Conservation (phyloP, 2,797 vertebrate genomes). For the Cyclura pinguis region DNA sequence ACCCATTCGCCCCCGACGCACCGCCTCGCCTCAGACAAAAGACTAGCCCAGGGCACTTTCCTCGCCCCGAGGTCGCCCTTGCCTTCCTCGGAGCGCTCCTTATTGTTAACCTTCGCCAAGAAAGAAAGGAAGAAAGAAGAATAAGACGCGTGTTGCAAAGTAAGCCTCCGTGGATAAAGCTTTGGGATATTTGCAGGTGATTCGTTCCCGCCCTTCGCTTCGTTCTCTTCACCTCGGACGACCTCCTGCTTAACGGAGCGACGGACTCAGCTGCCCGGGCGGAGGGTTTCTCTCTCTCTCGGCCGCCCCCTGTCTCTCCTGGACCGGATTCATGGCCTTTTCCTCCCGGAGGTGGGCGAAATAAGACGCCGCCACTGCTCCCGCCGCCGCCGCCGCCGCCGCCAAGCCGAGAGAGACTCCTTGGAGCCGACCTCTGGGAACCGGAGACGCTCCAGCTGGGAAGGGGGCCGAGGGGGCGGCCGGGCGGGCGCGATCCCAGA, state of each 20-base stretch:
- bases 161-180: not conserved
- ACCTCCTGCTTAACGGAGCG: no score
- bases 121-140: not conserved
- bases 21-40: conserved; percentile 30
- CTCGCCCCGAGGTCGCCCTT: not conserved
- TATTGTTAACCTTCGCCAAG: not conserved
- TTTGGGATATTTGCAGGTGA: conserved; percentile 9
- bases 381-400: not conserved
- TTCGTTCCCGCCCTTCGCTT: not conserved
- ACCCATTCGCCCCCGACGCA: not conserved
- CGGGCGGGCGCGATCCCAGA: not conserved
- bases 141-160: not conserved
- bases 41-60: conserved; percentile 6
- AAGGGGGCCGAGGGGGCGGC: not conserved
- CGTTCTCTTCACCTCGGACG: not conserved
- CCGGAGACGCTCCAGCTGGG: not conserved
- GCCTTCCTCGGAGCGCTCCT: not conserved
- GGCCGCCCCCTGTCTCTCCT: not conserved
- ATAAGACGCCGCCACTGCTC: not conserved
- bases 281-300: not conserved
- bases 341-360: not conserved
- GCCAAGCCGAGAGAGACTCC: not conserved
- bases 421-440: not conserved
- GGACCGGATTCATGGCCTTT: not conserved
- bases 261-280: no score